A percentile compares a stretch with the other conserved stretches of the same genome.
These are phyloP conservation scores for Trachops cirrhosus DNA, from an alignment of 2,797 vertebrate genomes.

Conservation along the genomic window DNA sequence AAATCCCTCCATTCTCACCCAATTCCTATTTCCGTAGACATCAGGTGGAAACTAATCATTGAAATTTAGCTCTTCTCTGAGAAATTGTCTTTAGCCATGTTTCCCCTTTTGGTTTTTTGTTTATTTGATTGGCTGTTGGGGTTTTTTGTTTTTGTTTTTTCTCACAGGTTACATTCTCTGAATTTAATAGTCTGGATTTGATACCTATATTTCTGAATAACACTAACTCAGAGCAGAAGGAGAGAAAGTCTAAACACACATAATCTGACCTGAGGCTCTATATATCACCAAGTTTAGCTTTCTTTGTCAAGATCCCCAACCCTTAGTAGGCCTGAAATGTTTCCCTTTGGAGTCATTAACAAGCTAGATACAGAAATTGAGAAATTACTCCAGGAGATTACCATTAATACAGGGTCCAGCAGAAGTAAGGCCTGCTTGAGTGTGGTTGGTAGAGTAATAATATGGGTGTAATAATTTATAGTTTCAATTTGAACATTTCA, in stretches of 20 bases:
- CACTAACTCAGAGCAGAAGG: not conserved
- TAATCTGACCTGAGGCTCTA: not conserved
- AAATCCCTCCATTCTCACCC: not conserved
- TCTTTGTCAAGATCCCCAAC: not conserved
- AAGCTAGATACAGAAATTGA: not conserved
- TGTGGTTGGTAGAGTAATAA: too few species aligned
- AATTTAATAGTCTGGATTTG: not conserved
- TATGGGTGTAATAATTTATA: too few species aligned
- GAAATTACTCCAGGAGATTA: not conserved
- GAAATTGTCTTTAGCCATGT: not conserved
- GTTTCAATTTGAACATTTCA: too few species aligned
- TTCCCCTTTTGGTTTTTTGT: not conserved
- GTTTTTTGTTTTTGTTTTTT: not conserved
- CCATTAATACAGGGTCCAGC: not conserved
- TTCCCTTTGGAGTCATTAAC: not conserved
- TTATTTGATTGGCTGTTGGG: not conserved
- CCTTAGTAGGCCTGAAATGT: not conserved
- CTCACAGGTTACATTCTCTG: not conserved
- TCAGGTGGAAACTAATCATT: not conserved
- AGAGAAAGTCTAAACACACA: not conserved
- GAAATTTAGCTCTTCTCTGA: not conserved
- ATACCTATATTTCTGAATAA: not conserved
- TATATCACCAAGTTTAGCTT: not conserved
- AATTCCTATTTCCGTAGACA: not conserved
- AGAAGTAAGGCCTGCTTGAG: too few species aligned